Conservation (phyloP, 2,113 vertebrate species). For the Erpornis zantholeuca region DNA sequence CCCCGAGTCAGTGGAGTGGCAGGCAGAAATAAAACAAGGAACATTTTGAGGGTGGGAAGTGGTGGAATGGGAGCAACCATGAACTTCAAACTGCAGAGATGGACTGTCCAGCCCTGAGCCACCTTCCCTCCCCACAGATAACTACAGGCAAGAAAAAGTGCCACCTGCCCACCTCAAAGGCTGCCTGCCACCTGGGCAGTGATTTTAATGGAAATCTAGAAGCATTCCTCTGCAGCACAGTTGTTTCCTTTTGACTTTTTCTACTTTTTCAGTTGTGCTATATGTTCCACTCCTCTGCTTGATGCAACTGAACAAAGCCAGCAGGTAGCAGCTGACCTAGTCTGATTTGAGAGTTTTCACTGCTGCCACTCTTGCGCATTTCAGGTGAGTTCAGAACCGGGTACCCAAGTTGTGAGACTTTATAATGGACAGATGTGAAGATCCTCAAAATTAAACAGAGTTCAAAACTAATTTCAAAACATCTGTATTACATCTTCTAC, state of each 20-base stretch:
- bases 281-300: neutral
- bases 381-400: neutral
- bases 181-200: neutral
- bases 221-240: neutral
- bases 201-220: neutral
- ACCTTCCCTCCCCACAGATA: neutral
- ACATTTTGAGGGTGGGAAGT: slow-evolving; percentile 11
- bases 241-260: neutral
- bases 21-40: slow-evolving; percentile 40
- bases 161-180: neutral
- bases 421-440: neutral
- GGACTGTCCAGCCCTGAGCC: neutral
- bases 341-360: neutral
- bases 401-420: neutral
- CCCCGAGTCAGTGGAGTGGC: neutral
- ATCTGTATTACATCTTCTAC: neutral
- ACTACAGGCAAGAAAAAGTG: neutral
- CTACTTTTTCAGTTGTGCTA: neutral
- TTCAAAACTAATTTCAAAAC: neutral
- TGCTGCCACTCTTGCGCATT: neutral
- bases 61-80: neutral
- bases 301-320: neutral
- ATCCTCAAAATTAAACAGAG: neutral
- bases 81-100: neutral
- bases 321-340: neutral